Conservation (phyloP, 2,797 vertebrate genomes). For the Aeoliscus strigatus region DNA sequence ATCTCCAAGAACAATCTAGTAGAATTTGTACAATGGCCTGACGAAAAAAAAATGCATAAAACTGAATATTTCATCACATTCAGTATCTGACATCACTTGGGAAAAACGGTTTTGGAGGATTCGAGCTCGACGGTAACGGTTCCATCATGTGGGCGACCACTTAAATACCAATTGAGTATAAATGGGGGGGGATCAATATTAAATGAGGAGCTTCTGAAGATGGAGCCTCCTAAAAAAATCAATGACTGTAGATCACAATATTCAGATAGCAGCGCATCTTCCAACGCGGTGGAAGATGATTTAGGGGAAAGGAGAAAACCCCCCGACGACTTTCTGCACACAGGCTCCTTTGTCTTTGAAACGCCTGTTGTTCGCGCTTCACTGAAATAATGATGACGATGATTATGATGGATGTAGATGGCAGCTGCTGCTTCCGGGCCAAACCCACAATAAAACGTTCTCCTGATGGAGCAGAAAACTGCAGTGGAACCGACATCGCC, state of each 20-base stretch:
- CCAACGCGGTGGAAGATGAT: conserved; percentile 25
- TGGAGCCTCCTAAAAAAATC: conserved; percentile 34
- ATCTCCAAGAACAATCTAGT: neutral
- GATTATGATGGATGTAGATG: conserved; percentile 38
- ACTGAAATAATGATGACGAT: conserved; percentile 46
- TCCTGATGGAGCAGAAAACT: conserved; percentile 9
- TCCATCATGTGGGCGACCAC: conserved; percentile 16
- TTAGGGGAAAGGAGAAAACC: conserved; percentile 16
- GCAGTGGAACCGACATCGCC: neutral
- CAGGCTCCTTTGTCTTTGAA: conserved; percentile 37
- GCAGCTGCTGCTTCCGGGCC: conserved; percentile 11
- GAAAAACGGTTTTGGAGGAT: neutral
- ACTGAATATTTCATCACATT: too few relatives aligned
- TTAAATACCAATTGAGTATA: conserved; percentile 27
- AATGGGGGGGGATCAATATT: conserved; percentile 35
- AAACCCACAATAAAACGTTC: conserved; percentile 16
- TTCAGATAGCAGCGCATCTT: conserved; percentile 23
- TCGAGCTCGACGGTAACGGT: conserved; percentile 13
- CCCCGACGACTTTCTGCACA: conserved; percentile 13
- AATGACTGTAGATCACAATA: conserved; percentile 31
- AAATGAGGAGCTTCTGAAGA: conserved; percentile 29
- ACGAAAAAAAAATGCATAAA: too few relatives aligned
- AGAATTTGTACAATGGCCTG: too few relatives aligned
- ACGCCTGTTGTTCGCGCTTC: conserved; percentile 13
- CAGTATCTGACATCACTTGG: neutral